Conservation (phyloP, 2,888 invertebrate species). For the Lasioglossum pauxillum region DNA sequence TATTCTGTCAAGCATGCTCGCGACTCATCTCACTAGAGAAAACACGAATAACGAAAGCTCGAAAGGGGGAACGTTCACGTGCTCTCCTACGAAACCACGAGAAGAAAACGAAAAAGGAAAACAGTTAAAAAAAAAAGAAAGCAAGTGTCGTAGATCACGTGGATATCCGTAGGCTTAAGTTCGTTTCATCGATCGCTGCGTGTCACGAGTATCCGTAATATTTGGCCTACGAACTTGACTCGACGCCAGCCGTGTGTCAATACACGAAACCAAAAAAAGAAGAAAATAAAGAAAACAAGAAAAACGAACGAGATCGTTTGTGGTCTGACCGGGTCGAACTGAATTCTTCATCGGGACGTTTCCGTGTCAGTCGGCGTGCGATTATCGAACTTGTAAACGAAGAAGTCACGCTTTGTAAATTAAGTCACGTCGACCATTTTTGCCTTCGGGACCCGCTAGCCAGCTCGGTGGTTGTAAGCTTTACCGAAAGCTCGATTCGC, state of each 20-base stretch:
- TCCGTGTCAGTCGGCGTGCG: slow-evolving; percentile 27
- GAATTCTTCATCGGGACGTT: slow-evolving; percentile 17
- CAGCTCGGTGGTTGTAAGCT: neutral
- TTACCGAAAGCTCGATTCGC: slow-evolving; percentile 28
- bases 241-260: slow-evolving; percentile 17
- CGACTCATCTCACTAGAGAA: slow-evolving; percentile 12
- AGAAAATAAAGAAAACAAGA: neutral
- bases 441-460: slow-evolving; percentile 50
- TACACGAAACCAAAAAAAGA: neutral
- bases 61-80: slow-evolving; percentile 39
- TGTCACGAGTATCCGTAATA: slow-evolving; percentile 37
- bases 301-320: neutral
- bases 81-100: slow-evolving; percentile 34
- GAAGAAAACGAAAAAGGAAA: slow-evolving; percentile 25
- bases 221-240: slow-evolving; percentile 63
- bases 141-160: slow-evolving; percentile 47
- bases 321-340: slow-evolving; percentile 9
- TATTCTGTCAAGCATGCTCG: neutral
- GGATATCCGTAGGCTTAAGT: slow-evolving; percentile 62
- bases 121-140: neutral
- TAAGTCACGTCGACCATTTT: slow-evolving; percentile 42
- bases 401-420: slow-evolving; percentile 49
- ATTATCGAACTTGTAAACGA: slow-evolving; percentile 38
- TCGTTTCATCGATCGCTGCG: slow-evolving; percentile 59
- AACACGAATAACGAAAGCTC: neutral